Conservation (phyloP, 2,797 vertebrate genomes). For the Coccyzus lansbergi region DNA sequence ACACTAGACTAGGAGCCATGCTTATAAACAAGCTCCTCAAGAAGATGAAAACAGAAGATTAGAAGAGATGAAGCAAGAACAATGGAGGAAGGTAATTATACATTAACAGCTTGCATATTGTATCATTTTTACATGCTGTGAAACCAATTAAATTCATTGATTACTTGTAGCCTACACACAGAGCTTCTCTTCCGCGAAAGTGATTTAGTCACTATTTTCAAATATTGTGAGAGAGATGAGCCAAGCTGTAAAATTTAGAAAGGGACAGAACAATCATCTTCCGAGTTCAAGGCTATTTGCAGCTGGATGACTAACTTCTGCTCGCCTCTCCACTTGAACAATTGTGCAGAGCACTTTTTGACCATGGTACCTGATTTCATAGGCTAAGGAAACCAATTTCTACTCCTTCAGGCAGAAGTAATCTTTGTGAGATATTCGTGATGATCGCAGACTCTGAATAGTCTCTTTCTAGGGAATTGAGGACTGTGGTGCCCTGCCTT, state of each 20-base stretch:
- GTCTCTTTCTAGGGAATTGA: background rate
- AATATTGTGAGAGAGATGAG: background rate
- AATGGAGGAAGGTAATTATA: slow-evolving; percentile 78
- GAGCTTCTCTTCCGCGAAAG: background rate
- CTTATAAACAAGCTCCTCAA: slow-evolving; percentile 63
- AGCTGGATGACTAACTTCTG: background rate
- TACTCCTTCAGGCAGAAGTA: background rate
- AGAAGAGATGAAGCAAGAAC: slow-evolving; percentile 76
- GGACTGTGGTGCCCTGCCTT: background rate
- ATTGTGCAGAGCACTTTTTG: background rate
- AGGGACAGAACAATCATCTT: background rate
- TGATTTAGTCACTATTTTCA: background rate
- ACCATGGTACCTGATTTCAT: background rate
- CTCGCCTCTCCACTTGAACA: background rate
- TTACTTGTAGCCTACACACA: slow-evolving; percentile 29
- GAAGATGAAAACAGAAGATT: slow-evolving; percentile 69
- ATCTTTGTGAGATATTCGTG: background rate
- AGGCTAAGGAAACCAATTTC: background rate
- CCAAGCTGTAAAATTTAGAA: slow-evolving; percentile 3
- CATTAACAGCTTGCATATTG: slow-evolving; percentile 33
- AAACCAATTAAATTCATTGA: slow-evolving; percentile 50
- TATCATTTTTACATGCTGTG: slow-evolving; percentile 51
- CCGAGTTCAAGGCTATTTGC: background rate
- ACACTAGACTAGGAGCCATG: slow-evolving; percentile 64
- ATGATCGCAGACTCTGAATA: background rate